These are phyloP conservation scores for Polymixis flavicincta DNA, from an alignment of 2,888 invertebrate genomes.

Conservation along the genomic window DNA sequence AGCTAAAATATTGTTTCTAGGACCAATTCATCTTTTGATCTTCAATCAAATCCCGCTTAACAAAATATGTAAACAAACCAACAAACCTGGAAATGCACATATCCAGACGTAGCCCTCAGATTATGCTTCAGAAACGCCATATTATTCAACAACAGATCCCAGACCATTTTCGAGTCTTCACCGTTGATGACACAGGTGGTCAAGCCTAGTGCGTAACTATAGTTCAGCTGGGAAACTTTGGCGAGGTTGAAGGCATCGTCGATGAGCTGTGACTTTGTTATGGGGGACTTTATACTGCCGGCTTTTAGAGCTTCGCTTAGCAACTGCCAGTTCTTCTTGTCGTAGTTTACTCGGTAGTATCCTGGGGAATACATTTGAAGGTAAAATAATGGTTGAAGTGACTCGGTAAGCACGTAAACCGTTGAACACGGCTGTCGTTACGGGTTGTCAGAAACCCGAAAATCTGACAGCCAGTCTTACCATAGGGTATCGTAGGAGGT, in stretches of 20 bases:
- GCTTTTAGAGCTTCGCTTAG: slow-evolving; percentile 87
- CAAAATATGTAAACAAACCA: background rate
- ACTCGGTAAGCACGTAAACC: no score
- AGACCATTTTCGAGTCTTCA: slow-evolving; percentile 92
- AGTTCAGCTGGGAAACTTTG: slow-evolving; percentile 90
- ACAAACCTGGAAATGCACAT: slow-evolving; percentile 86
- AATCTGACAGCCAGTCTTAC: no score
- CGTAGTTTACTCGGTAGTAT: slow-evolving; percentile 92
- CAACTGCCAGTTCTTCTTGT: slow-evolving; percentile 90
- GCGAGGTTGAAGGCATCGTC: slow-evolving; percentile 94
- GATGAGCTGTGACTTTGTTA: slow-evolving; percentile 93
- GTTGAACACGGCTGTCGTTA: no score
- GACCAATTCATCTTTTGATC: no score
- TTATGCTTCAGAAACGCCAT: slow-evolving; percentile 88
- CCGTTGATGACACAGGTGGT: slow-evolving; percentile 91
- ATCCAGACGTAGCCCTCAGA: slow-evolving; percentile 87
- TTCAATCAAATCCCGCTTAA: no score
- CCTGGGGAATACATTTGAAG: slow-evolving; percentile 76
- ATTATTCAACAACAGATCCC: slow-evolving; percentile 91
- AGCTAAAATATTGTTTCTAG: no score
- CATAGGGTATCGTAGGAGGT: no score
- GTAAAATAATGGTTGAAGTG: no score
- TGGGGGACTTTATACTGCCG: slow-evolving; percentile 88
- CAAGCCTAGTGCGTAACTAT: slow-evolving; percentile 91
- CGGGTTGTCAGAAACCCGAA: no score